phyloP scores from a whole-genome alignment of 2,888 invertebrate genomes.

The Melanostoma mellinum region DNA sequence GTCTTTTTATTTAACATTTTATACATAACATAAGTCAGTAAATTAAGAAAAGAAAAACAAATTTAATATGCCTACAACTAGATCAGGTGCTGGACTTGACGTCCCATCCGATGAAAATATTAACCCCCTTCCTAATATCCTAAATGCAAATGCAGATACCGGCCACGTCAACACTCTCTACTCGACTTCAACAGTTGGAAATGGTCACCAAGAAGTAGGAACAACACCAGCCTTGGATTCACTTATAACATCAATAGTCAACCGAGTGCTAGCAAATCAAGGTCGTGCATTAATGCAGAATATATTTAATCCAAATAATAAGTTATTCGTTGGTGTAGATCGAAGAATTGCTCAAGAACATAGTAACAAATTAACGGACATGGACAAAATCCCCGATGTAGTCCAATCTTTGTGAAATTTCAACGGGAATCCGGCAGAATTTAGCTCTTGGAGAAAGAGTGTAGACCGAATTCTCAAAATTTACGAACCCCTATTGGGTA shows the following conservation, averaged over 20 bases:
- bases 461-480: conserved; percentile 43
- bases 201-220: neutral
- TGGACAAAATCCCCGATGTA: conserved; percentile 57
- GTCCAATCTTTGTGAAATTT: conserved; percentile 43
- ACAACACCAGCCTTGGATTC: conserved; percentile 11
- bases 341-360: neutral
- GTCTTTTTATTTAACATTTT: no score
- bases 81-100: no score
- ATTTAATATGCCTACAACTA: no score
- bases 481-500: conserved; percentile 37
- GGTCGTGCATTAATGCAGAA: neutral
- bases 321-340: neutral
- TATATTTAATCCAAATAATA: neutral
- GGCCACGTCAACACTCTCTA: no score
- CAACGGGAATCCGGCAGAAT: conserved; percentile 40
- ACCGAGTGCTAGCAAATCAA: conserved; percentile 4
- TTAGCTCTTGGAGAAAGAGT: conserved; percentile 48
- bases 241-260: conserved; percentile 8
- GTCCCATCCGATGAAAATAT: no score
- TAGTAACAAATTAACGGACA: neutral
- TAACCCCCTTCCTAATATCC: no score
- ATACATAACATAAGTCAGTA: no score
- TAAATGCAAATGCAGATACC: no score
- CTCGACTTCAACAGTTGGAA: no score
- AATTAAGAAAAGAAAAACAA: no score